Evolutionary conservation across 2,888 invertebrate genomes (phyloP), one percentile per base, ranked within the genome.

Genomic region (Yponomeuta malinellus): DNA sequence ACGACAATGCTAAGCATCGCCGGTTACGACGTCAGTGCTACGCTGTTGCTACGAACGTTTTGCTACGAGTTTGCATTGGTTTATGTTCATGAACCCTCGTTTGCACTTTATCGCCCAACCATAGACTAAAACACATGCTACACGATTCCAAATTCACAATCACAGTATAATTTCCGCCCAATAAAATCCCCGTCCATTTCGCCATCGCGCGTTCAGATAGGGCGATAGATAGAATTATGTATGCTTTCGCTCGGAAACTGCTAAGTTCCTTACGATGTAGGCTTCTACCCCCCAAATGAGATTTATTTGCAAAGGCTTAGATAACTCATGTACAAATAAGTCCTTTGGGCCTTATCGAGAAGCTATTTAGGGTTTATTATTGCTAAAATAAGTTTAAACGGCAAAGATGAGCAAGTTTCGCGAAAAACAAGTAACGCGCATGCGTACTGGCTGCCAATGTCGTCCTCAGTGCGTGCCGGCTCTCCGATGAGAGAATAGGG

Each of bases 371-470:
- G 68, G n/a, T 52, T 3, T 12, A 48, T 68, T 68, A 52, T 31
- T 29, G 48, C 8, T 52, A 29, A 12, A 10, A 10, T 52, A 52
- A 52, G 52, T 68, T 31, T 12, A 31, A 37, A 33, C 10, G 33
- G 37, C 43, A 52, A 52, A 70, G 33, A 70, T 70, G 63, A 70
- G 63, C 63, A 70, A 70, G 63, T 63, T 52, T 84, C 81, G 76
- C 76, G 81, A 87, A 85, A 88, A 89, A 89, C 88, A 89, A 73
- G 76, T 66, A 70, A 52, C 70, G 78, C 89, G 89, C 89, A 87
- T 86, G 89, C 87, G 89, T 77, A 71, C 68, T 59, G 70, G 72
- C 80, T 76, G 78, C 88, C 88, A 88, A 86, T 89, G 84, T 80
- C 79, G 81, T 80, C 76, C 73, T 75, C 75, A 71, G 78, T 80